Conservation (phyloP, 2,797 vertebrate genomes). For the Pachyuromys duprasi region DNA sequence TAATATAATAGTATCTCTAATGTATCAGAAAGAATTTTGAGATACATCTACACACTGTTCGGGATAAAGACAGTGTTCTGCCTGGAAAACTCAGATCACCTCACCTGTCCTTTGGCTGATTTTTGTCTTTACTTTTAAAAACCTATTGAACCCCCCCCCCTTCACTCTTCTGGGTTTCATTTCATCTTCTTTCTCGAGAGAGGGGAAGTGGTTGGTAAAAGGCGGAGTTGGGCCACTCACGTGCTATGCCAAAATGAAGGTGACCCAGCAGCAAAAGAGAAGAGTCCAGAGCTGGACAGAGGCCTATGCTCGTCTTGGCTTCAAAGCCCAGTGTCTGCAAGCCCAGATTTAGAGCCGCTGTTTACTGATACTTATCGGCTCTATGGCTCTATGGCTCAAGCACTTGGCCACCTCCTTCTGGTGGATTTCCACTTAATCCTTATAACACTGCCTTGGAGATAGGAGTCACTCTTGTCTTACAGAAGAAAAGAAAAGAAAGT, state of each 20-base stretch:
- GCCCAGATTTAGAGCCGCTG: not conserved
- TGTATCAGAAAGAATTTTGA: not conserved
- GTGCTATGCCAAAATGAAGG: not conserved
- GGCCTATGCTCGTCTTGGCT: not conserved
- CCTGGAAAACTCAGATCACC: not conserved
- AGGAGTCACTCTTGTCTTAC: not conserved
- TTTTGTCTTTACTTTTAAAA: not conserved
- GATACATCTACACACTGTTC: not conserved
- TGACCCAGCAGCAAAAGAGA: accelerated
- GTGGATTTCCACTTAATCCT: constrained; percentile 26
- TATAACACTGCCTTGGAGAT: not conserved
- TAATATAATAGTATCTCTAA: not conserved
- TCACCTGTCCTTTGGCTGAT: not conserved
- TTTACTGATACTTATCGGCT: not conserved
- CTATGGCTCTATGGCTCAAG: not conserved
- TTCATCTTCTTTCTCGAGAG: not conserved
- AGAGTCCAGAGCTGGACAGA: no score
- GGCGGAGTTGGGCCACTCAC: not conserved
- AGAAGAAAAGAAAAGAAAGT: not conserved
- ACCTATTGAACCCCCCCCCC: not conserved
- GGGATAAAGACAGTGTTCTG: not conserved
- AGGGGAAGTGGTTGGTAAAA: not conserved
- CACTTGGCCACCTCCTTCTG: not conserved
- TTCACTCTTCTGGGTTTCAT: not conserved
- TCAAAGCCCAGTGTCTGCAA: not conserved